Evolutionary conservation across 2,113 vertebrate genomes (phyloP), one percentile per base, ranked within the genome.

Genomic region (Tympanuchus pallidicinctus): DNA sequence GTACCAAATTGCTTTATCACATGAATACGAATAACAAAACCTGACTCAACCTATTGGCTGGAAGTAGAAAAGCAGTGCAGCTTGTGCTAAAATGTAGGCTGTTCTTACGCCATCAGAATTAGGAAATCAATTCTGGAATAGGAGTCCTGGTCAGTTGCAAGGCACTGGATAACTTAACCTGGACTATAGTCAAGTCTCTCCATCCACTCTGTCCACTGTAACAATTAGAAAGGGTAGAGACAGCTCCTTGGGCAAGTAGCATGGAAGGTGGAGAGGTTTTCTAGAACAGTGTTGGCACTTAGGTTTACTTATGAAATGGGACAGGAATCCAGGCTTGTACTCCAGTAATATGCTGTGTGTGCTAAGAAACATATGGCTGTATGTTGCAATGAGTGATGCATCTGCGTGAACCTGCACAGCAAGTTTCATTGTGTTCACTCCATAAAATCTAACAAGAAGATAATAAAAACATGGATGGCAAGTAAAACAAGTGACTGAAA

Each of bases 21-120:
- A 48, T 30, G 14, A 54, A 89, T 45, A 91, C 80, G 84, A 93
- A 77, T 22, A 88, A 71, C 89, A 80, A 94, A 91, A 88, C 11
- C 21, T 64, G 74, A 81, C 63, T 69, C 69, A 71, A 65, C 12
- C 11, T 50, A 56, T n/a, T 70, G 50, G 47, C 24, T 91, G 82
- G 93, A 87, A 56, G 38, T 48, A 8, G 40, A 59, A 22, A 78
- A 79, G 45, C 6, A 17, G 8, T 32, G 56, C 56, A n/a, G 56
- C 32, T 86, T 69, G 8, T 20, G 16, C 24, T 63, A 27, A 28
- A 54, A 28, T 30, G 52, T 54, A 30, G 14, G 18, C 17, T 89
- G 36, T 34, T 90, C 59, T 70, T 94, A 60, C 52, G 30, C 19
- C 8, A 79, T 20, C 20, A 60, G 43, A 87, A 71, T 57, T 59